Percentiles rank a stretch among this genome's conserved stretches.
These are phyloP conservation scores for Aleadryas rufinucha DNA, from an alignment of 2,113 vertebrate species.

Conservation along the genomic window DNA sequence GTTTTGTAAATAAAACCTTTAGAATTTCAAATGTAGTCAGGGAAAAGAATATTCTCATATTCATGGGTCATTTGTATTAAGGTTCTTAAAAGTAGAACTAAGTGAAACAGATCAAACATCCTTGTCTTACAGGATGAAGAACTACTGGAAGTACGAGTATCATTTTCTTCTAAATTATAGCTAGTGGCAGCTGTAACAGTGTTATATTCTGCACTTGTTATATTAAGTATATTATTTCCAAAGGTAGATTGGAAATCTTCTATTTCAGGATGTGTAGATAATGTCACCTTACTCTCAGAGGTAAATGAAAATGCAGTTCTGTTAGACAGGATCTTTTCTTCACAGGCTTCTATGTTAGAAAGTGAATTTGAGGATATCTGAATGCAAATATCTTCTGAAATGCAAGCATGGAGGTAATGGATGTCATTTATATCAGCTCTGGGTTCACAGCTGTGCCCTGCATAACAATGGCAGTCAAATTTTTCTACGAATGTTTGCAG, in stretches of 20 bases:
- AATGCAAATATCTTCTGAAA: slow-evolving; percentile 61
- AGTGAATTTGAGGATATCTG: slow-evolving; percentile 11
- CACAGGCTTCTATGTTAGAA: slow-evolving; percentile 1
- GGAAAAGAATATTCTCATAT: not conserved
- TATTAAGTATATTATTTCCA: not conserved
- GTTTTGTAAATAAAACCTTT: not conserved
- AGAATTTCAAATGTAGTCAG: not conserved
- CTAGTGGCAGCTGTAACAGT: not conserved
- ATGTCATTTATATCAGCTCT: not conserved
- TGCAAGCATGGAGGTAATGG: slow-evolving; percentile 37
- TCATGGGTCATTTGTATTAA: not conserved
- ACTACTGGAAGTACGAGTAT: not conserved
- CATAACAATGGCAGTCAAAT: slow-evolving; percentile 79
- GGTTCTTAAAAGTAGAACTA: slow-evolving; percentile 11
- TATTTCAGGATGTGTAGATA: slow-evolving; percentile 1
- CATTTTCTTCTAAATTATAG: not conserved
- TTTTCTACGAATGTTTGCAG: slow-evolving; percentile 64
- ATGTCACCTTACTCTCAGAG: not conserved
- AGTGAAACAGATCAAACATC: not conserved
- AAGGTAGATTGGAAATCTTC: not conserved
- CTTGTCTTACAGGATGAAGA: not conserved
- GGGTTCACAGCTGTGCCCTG: slow-evolving; percentile 65
- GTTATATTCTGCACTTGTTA: not conserved
- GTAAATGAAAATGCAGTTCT: slow-evolving; percentile 9
- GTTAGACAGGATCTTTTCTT: slow-evolving; percentile 21